Percentiles rank a stretch among this genome's conserved stretches.
Conservation (phyloP, 2,113 vertebrate species). For the Lycaon pictus region DNA sequence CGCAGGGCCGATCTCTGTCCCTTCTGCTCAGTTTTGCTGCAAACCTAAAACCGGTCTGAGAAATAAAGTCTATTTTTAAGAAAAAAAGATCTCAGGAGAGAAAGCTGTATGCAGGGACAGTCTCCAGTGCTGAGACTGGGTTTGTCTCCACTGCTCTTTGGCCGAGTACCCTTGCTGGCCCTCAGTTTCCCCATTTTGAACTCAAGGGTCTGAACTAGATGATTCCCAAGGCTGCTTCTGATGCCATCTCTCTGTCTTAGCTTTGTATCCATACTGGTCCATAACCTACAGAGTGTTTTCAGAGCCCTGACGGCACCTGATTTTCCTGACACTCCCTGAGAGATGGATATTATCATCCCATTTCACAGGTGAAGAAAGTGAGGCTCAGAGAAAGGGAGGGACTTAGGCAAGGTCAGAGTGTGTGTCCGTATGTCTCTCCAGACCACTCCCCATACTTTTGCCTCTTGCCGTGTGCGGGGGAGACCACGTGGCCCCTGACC, state of each 20-base stretch:
- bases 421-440: neutral
- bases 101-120: neutral
- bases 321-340: neutral
- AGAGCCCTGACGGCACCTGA: neutral
- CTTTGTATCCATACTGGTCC: neutral
- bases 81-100: neutral
- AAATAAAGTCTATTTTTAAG: neutral
- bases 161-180: neutral
- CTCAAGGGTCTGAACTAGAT: neutral
- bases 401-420: neutral
- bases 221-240: neutral
- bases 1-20: neutral
- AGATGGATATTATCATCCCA: neutral
- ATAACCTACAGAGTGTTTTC: neutral
- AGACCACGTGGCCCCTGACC: neutral
- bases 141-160: neutral
- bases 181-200: neutral
- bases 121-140: neutral
- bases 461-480: neutral
- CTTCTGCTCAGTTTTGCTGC: neutral
- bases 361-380: neutral
- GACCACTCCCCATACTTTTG: neutral
- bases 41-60: neutral
- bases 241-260: neutral
- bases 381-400: neutral